phyloP scores from a whole-genome alignment of 2,888 invertebrate species.

The Melanchra persicariae region DNA sequence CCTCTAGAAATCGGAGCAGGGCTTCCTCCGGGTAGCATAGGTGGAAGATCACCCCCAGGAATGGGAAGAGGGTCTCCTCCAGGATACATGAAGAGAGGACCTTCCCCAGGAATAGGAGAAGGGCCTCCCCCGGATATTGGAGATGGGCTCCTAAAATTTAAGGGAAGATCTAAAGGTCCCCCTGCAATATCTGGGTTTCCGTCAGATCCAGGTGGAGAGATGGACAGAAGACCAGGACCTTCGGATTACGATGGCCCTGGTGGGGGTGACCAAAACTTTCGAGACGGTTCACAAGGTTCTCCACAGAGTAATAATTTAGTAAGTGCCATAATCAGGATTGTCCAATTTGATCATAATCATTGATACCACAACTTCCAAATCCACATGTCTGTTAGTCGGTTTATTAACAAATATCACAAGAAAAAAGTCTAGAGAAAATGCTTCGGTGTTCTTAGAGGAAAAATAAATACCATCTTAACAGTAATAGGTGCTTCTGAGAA shows the following conservation, averaged over 20 bases:
- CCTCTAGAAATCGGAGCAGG: not conserved
- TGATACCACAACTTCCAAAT: no score
- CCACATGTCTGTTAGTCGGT: no score
- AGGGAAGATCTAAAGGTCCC: not conserved
- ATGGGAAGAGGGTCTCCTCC: not conserved
- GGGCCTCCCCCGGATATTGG: not conserved
- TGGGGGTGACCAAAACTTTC: not conserved
- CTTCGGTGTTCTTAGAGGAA: no score
- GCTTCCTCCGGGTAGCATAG: not conserved
- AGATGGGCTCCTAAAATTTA: no score
- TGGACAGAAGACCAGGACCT: not conserved
- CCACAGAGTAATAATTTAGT: not conserved
- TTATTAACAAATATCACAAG: no score
- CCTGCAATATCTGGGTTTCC: constrained; percentile 5
- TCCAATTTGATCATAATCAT: no score
- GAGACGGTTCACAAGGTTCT: not conserved
- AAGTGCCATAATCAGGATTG: not conserved
- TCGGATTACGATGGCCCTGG: not conserved
- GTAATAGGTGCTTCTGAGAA: no score
- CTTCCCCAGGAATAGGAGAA: not conserved
- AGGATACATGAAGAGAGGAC: not conserved
- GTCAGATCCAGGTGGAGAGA: not conserved
- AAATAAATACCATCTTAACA: no score
- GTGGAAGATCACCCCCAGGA: not conserved
- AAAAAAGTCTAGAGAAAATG: no score